Conservation (phyloP, 2,797 vertebrate genomes). For the Pygocentrus nattereri region DNA sequence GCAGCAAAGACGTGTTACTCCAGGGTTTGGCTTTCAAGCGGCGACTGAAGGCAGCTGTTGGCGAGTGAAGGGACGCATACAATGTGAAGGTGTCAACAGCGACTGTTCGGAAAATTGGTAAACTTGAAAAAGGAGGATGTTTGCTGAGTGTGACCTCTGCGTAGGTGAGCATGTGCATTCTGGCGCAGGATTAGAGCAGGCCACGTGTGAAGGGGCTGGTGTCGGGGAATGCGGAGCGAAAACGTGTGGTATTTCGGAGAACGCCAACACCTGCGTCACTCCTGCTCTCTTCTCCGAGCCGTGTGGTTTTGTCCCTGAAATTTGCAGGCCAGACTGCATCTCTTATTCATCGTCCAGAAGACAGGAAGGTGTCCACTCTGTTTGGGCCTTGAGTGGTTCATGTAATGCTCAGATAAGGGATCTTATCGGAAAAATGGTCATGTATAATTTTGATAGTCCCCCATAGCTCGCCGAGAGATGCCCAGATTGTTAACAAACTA, state of each 20-base stretch:
- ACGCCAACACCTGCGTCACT: conserved; percentile 58
- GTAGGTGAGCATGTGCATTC: conserved; percentile 14
- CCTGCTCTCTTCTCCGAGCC: conserved; percentile 42
- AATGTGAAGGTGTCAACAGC: conserved; percentile 16
- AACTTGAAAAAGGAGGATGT: conserved; percentile 29
- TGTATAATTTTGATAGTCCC: too few relatives aligned
- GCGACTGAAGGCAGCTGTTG: conserved; percentile 3
- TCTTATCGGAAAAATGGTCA: too few relatives aligned
- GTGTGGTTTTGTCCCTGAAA: conserved; percentile 30
- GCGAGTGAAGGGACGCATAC: background rate
- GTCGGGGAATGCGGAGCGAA: conserved; percentile 38
- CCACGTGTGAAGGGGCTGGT: conserved; percentile 34
- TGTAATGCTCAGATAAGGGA: background rate
- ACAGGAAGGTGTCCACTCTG: background rate
- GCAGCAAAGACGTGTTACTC: conserved; percentile 71
- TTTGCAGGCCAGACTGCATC: background rate
- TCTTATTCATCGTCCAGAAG: background rate
- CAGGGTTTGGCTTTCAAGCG: conserved; percentile 72
- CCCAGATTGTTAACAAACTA: too few relatives aligned
- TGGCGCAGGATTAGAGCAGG: conserved; percentile 22
- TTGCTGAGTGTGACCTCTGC: conserved; percentile 16
- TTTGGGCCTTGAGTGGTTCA: background rate
- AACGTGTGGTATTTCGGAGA: conserved; percentile 62
- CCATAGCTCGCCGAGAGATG: too few relatives aligned
- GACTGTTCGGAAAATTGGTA: conserved; percentile 13